These are phyloP conservation scores for Heterodera carotae DNA, from an alignment of 1,140 invertebrate genomes.

Conservation along the genomic window DNA sequence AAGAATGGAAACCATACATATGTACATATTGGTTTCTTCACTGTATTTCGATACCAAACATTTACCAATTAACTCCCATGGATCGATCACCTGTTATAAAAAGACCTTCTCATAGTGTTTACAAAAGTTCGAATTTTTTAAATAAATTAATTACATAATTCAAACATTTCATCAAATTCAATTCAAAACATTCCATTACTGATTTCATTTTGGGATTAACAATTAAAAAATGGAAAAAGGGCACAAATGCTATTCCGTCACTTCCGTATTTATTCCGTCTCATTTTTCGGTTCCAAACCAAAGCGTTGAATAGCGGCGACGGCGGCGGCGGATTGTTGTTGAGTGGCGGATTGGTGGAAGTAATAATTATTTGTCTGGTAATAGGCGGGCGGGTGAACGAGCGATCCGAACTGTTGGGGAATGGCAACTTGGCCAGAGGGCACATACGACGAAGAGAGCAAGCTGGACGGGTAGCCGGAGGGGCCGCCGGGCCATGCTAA, in stretches of 20 bases:
- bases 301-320: neutral
- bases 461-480: neutral
- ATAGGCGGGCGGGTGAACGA: neutral
- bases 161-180: no score
- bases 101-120: no score
- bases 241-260: neutral
- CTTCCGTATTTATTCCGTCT: neutral
- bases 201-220: no score
- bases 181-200: no score
- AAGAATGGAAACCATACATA: no score
- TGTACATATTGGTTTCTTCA: no score
- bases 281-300: conserved; percentile 6
- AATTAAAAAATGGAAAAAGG: no score
- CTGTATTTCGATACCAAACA: no score
- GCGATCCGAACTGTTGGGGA: neutral
- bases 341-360: neutral
- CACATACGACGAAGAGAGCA: conserved; percentile 3
- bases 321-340: conserved; percentile 17
- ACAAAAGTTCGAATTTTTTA: no score
- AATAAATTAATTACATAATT: no score
- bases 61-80: no score
- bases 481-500: neutral
- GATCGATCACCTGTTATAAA: no score
- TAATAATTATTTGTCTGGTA: conserved; percentile 25
- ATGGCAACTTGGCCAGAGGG: neutral